phyloP scores from a whole-genome alignment of 1,140 invertebrate genomes.

The Hyles euphorbiae region DNA sequence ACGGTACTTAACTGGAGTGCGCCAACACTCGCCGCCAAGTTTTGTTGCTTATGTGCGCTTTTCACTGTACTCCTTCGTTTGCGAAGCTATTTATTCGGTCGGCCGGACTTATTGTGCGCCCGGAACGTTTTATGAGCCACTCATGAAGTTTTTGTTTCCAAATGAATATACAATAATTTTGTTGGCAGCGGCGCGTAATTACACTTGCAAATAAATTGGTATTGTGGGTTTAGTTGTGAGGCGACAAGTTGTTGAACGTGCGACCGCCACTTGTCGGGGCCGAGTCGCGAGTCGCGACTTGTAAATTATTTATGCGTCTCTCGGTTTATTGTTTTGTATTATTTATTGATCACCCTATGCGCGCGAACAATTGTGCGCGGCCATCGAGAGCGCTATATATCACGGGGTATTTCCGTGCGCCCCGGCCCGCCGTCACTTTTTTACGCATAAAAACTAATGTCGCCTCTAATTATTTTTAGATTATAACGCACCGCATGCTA shows the following conservation, averaged over 20 bases:
- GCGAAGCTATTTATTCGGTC: slow-evolving; percentile 36
- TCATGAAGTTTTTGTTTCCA: slow-evolving; percentile 44
- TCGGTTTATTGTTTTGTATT: too few species aligned
- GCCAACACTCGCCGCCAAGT: slow-evolving; percentile 39
- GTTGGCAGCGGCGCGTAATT: slow-evolving; percentile 25
- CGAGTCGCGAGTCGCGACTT: background rate
- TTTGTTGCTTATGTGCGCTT: slow-evolving; percentile 49
- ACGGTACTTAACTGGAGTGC: slow-evolving; percentile 57
- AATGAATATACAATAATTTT: slow-evolving; percentile 51
- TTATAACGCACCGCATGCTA: slow-evolving; percentile 67
- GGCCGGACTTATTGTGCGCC: slow-evolving; percentile 37
- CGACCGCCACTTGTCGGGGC: background rate
- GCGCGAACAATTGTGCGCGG: slow-evolving; percentile 47
- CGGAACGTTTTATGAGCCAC: slow-evolving; percentile 40
- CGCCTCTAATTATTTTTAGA: slow-evolving; percentile 74
- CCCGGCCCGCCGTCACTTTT: slow-evolving; percentile 58
- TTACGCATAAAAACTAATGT: slow-evolving; percentile 73
- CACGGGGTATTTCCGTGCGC: slow-evolving; percentile 63
- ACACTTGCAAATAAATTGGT: slow-evolving; percentile 27
- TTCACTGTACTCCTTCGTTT: slow-evolving; percentile 42
- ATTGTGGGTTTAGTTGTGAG: slow-evolving; percentile 3
- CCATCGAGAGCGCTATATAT: slow-evolving; percentile 52
- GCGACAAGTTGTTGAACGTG: background rate
- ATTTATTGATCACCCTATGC: slow-evolving; percentile 41
- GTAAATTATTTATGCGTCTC: background rate